A percentile compares a stretch with the other conserved stretches of the same genome.
These are phyloP conservation scores for Crotalus helleri DNA, from an alignment of 2,113 vertebrate genomes.

Conservation along the genomic window DNA sequence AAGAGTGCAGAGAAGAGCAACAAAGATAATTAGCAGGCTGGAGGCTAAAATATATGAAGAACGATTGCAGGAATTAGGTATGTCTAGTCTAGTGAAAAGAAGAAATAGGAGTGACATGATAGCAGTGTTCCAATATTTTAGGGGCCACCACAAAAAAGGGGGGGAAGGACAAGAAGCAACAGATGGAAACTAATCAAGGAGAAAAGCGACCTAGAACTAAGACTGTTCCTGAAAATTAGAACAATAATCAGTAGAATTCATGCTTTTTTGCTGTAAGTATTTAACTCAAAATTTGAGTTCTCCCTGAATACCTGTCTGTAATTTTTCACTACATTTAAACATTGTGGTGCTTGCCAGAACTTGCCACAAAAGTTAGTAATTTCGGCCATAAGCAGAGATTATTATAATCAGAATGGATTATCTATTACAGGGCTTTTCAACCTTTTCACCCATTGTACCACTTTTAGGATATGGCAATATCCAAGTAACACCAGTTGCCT, in stretches of 20 bases:
- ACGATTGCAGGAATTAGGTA: background rate
- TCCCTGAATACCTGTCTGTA: background rate
- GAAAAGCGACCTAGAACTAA: background rate
- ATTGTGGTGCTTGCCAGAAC: background rate
- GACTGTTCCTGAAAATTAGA: background rate
- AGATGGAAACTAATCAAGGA: background rate
- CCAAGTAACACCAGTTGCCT: too few species aligned
- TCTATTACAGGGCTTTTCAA: background rate
- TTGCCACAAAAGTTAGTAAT: background rate
- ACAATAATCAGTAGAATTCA: background rate
- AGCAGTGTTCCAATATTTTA: background rate
- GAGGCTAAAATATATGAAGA: background rate
- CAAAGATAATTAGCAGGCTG: background rate
- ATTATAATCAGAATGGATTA: background rate
- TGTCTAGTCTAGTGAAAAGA: background rate
- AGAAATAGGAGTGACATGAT: background rate
- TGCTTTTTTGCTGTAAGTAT: background rate
- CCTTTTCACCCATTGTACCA: too few species aligned
- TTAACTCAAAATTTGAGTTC: too few species aligned
- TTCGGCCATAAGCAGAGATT: background rate
- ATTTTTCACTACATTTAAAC: background rate
- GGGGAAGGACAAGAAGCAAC: background rate
- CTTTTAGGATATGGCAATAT: too few species aligned
- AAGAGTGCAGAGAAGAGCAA: background rate
- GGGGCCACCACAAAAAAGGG: background rate